Evolutionary conservation across 1,140 invertebrate species (phyloP).

Genomic region (Formica selysi): DNA sequence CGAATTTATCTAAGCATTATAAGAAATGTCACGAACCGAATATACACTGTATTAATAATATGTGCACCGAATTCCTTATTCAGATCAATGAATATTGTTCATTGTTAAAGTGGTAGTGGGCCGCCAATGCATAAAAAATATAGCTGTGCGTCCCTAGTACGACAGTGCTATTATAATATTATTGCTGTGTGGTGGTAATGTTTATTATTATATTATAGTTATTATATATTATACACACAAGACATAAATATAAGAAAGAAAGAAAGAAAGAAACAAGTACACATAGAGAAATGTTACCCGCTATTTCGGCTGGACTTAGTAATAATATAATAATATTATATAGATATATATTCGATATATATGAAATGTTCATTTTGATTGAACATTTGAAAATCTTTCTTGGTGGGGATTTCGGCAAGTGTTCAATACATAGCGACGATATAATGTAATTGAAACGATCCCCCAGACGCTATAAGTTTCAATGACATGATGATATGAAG

Average conservation of each 20-base stretch:
- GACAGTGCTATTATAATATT: slow-evolving; percentile 79
- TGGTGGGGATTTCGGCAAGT: slow-evolving; percentile 79
- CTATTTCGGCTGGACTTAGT: slow-evolving; percentile 73
- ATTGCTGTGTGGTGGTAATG: slow-evolving; percentile 81
- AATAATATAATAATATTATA: slow-evolving; percentile 72
- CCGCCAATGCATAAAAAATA: slow-evolving; percentile 73
- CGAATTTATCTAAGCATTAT: slow-evolving; percentile 59
- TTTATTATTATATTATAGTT: slow-evolving; percentile 82
- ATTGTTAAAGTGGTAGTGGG: slow-evolving; percentile 77
- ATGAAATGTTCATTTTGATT: slow-evolving; percentile 79
- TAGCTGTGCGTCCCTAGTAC: slow-evolving; percentile 74
- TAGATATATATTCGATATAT: slow-evolving; percentile 62
- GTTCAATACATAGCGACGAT: slow-evolving; percentile 79
- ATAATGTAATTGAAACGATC: slow-evolving; percentile 80
- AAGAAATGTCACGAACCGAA: slow-evolving; percentile 61
- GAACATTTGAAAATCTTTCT: slow-evolving; percentile 77
- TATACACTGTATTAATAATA: slow-evolving; percentile 70
- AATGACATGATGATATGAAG: slow-evolving; percentile 66
- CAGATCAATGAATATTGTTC: slow-evolving; percentile 74
- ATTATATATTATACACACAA: slow-evolving; percentile 74
- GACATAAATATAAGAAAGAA: slow-evolving; percentile 70
- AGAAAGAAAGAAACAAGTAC: slow-evolving; percentile 38
- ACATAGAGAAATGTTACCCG: slow-evolving; percentile 66
- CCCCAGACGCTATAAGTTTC: slow-evolving; percentile 71
- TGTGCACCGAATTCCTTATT: slow-evolving; percentile 73